These are phyloP conservation scores for Galeopterus variegatus DNA, from an alignment of 2,113 vertebrate species.

Conservation along the genomic window DNA sequence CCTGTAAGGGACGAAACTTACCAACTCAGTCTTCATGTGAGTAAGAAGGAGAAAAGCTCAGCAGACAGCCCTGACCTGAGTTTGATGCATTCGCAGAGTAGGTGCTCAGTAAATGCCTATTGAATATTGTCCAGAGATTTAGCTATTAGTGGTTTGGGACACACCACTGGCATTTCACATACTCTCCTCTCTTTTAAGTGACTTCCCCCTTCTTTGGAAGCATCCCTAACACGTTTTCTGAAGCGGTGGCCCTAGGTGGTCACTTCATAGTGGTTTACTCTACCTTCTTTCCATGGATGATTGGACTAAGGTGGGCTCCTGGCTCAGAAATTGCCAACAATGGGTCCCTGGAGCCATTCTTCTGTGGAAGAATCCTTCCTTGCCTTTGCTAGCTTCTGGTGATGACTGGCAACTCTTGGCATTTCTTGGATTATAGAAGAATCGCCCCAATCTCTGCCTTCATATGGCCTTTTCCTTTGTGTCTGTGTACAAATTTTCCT, in stretches of 20 bases:
- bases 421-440: neutral
- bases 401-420: neutral
- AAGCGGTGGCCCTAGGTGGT: neutral
- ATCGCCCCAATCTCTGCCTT: neutral
- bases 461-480: neutral
- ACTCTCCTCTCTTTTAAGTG: neutral
- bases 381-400: neutral
- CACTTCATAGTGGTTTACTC: neutral
- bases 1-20: neutral
- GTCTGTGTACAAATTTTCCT: neutral
- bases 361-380: neutral
- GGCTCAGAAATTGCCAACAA: neutral
- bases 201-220: neutral
- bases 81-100: neutral
- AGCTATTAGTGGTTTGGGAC: neutral
- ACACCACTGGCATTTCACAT: neutral
- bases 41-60: neutral
- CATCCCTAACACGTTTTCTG: neutral
- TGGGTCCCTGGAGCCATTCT: neutral
- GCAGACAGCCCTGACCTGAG: neutral
- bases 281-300: neutral
- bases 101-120: neutral
- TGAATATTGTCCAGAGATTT: neutral
- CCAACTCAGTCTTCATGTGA: neutral
- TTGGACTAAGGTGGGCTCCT: neutral